Percentiles rank a stretch among this genome's conserved stretches.
Conservation (phyloP, 2,797 vertebrate species). For the Fistularia tabacaria region DNA sequence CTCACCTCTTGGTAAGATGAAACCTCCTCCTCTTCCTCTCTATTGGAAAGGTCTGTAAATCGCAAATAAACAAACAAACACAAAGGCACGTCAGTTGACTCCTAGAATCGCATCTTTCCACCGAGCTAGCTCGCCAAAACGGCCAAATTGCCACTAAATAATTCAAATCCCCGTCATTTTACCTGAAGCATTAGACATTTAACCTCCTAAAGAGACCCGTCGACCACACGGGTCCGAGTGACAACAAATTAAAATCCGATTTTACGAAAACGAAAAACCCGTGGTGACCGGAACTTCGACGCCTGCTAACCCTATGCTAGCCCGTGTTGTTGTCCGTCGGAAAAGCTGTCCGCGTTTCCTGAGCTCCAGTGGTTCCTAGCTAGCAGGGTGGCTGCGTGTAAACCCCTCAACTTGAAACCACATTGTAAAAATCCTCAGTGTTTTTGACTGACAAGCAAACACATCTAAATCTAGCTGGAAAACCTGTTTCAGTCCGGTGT, state of each 20-base stretch:
- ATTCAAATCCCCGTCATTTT: slow-evolving; percentile 12
- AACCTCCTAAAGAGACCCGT: slow-evolving; percentile 38
- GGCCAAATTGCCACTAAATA: neutral
- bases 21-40: slow-evolving; percentile 59
- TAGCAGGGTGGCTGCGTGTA: too few species aligned
- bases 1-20: slow-evolving; percentile 61
- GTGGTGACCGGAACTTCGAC: neutral
- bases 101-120: too few species aligned
- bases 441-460: too few species aligned
- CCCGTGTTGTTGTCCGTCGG: slow-evolving; percentile 57
- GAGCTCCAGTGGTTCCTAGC: slow-evolving; percentile 40
- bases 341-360: slow-evolving; percentile 37
- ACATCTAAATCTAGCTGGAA: too few species aligned
- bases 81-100: neutral
- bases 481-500: slow-evolving; percentile 11
- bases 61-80: slow-evolving; percentile 7
- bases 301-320: neutral
- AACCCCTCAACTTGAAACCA: too few species aligned
- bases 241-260: neutral
- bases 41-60: slow-evolving; percentile 58
- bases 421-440: too few species aligned
- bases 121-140: neutral
- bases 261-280: neutral
- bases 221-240: slow-evolving; percentile 2
- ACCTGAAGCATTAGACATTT: slow-evolving; percentile 77